A percentile compares a stretch with the other conserved stretches of the same genome.
Evolutionary conservation across 1,140 invertebrate species (phyloP).

Genomic region (Lordiphosa mommai): DNA sequence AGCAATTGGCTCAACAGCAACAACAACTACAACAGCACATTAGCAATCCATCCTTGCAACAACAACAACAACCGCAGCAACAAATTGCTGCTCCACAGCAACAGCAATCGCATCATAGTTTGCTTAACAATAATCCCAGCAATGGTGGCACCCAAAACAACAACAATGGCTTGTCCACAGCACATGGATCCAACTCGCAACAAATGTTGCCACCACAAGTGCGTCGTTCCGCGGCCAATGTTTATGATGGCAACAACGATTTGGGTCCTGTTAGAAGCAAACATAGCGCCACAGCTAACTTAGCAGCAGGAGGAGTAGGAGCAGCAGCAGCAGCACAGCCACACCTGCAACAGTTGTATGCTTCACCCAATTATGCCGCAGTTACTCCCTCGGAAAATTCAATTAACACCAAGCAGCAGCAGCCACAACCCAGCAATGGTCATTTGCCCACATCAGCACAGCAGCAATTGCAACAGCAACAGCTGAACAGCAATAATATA

Average conservation of each 20-base stretch:
- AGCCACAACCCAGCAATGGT: conserved; percentile 45
- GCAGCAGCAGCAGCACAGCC: conserved; percentile 9
- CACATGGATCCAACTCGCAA: conserved; percentile 27
- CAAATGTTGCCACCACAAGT: conserved; percentile 38
- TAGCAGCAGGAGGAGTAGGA: background rate
- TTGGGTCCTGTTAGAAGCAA: conserved; percentile 8
- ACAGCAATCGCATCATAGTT: conserved; percentile 34
- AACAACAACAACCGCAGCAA: conserved; percentile 11
- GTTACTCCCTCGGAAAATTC: conserved; percentile 62
- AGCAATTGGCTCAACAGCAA: conserved; percentile 24
- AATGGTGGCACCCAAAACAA: conserved; percentile 40
- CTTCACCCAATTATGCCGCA: conserved; percentile 58
- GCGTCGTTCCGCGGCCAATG: conserved; percentile 35
- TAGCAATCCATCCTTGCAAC: conserved; percentile 15
- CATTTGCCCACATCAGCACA: conserved; percentile 35
- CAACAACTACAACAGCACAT: conserved; percentile 43
- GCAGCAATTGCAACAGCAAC: conserved; percentile 24
- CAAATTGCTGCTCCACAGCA: conserved; percentile 5
- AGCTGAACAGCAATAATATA: conserved; percentile 64
- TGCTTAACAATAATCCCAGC: conserved; percentile 48
- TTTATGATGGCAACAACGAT: conserved; percentile 24
- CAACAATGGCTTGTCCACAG: conserved; percentile 23
- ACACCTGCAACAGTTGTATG: conserved; percentile 60
- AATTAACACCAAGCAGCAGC: conserved; percentile 36
- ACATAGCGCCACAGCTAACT: conserved; percentile 21